Conservation (phyloP, 2,888 invertebrate species). For the Drosophila aldrichi region DNA sequence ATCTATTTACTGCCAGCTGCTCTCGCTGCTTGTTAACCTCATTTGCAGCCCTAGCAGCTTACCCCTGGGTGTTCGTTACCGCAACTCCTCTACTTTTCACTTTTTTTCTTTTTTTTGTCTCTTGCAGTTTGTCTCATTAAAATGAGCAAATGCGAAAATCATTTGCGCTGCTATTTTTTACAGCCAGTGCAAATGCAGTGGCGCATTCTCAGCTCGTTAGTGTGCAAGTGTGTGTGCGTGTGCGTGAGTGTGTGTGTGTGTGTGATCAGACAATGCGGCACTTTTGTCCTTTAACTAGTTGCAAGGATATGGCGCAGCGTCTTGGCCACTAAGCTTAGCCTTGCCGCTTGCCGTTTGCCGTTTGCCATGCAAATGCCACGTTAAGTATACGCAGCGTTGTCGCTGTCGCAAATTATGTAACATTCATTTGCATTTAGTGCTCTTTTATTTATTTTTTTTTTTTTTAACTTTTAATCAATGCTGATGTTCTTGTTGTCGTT, state of each 20-base stretch:
- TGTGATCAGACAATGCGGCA: conserved; percentile 61
- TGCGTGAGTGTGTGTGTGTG: conserved; percentile 18
- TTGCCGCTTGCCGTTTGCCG: conserved; percentile 12
- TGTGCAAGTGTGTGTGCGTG: conserved; percentile 17
- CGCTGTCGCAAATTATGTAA: conserved; percentile 63
- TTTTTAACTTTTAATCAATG: conserved; percentile 69
- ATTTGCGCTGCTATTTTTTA: conserved; percentile 52
- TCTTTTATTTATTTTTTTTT: conserved; percentile 2
- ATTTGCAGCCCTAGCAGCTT: conserved; percentile 17
- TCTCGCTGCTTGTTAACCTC: conserved; percentile 54
- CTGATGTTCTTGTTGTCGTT: conserved; percentile 14
- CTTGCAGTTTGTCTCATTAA: conserved; percentile 67
- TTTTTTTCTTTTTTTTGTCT: conserved; percentile 2
- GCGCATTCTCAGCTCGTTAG: conserved; percentile 53
- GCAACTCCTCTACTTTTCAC: conserved; percentile 9
- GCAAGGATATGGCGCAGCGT: conserved; percentile 59
- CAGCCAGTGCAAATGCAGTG: conserved; percentile 37
- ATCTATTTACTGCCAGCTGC: conserved; percentile 54
- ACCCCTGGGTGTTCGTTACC: not conserved
- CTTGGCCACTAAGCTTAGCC: conserved; percentile 37
- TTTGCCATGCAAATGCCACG: conserved; percentile 57
- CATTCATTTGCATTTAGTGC: conserved; percentile 68
- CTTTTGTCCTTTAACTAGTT: conserved; percentile 70
- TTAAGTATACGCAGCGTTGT: conserved; percentile 72
- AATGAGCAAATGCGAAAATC: conserved; percentile 59